Base-by-base conservation (phyloP, 2,113 vertebrate genomes). In the Nesoenas mayeri region DNA sequence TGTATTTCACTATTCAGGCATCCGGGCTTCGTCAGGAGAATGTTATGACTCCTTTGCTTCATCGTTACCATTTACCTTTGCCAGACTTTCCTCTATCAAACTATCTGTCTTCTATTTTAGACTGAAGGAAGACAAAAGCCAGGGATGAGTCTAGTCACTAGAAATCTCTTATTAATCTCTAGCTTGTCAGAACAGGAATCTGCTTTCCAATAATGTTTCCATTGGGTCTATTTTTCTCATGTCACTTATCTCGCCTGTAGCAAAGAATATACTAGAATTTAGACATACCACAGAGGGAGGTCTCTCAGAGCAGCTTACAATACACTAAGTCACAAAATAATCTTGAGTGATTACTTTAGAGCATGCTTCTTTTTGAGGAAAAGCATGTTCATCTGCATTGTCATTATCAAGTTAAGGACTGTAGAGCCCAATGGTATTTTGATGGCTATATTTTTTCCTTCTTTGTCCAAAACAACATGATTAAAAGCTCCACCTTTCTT, bases 161-260 rank as follows among this genome's bases (percentile, higher is more conserved):
- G 92, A 96, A 92, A 93, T 93, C 72, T 78, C 8, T 88, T 48
- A 61, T 67, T 95, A 58, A 96, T 96, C 93, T 97, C 10, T 1
- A 85, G 82, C 93, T 70, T 97, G 95, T 96, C 95, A 80, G 67
- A 95, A 91, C 94, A 97, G 51, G 95, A 94, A 69, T 96, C 85
- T 97, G 93, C 95, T 96, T 97, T 97, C 93, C 96, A 96, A 94
- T 95, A 97, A 91, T 67, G 32, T 91, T 96, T 88, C 89, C 71
- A 71, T 60, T 93, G 64, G 91, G 54, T 66, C 85, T 95, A 81
- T 0, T 93, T 94, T 94, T 84, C 84, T 91, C 65, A 84, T 36
- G 18, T 66, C 82, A 71, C 26, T 66, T 74, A 32, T 42, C 82
- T 95, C 0, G 38, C 79, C 82, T 78, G 48, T 78, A 78, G 95